Evolutionary conservation across 2,888 invertebrate genomes (phyloP).

Genomic region (Mesorhabditis sp.): DNA sequence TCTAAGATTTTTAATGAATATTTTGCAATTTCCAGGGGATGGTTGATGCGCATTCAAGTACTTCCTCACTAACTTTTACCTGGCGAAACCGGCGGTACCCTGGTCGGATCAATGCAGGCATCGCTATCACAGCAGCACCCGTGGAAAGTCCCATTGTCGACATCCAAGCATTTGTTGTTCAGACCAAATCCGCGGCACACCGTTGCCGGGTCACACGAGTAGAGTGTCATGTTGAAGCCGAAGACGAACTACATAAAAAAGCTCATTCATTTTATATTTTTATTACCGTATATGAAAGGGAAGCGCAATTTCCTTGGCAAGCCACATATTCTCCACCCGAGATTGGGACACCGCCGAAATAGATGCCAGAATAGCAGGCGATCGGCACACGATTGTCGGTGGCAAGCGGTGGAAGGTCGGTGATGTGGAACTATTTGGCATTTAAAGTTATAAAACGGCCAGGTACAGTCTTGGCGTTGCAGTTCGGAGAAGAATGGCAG

Average conservation of each 20-base stretch:
- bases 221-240: slow-evolving; percentile 22
- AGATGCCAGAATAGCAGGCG: slow-evolving; percentile 35
- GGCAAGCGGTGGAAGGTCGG: background rate
- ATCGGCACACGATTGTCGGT: slow-evolving; percentile 12
- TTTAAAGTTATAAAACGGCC: too few relatives aligned
- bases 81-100: slow-evolving; percentile 27
- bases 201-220: slow-evolving; percentile 32
- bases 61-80: slow-evolving; percentile 12
- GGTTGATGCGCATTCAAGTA: too few relatives aligned
- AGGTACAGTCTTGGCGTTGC: too few relatives aligned
- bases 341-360: slow-evolving; percentile 24
- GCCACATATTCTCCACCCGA: slow-evolving; percentile 10
- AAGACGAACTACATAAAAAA: slow-evolving; percentile 16
- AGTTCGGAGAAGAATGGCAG: background rate
- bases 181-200: slow-evolving; percentile 25
- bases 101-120: slow-evolving; percentile 34
- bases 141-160: slow-evolving; percentile 13
- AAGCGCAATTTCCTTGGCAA: slow-evolving; percentile 5
- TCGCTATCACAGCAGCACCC: slow-evolving; percentile 33
- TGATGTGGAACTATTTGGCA: background rate
- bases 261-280: background rate
- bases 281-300: background rate
- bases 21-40: background rate
- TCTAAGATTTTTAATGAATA: background rate
- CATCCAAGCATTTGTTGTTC: background rate